Base-by-base conservation (phyloP, 2,888 invertebrate species). In the Chymomyza amoena region DNA sequence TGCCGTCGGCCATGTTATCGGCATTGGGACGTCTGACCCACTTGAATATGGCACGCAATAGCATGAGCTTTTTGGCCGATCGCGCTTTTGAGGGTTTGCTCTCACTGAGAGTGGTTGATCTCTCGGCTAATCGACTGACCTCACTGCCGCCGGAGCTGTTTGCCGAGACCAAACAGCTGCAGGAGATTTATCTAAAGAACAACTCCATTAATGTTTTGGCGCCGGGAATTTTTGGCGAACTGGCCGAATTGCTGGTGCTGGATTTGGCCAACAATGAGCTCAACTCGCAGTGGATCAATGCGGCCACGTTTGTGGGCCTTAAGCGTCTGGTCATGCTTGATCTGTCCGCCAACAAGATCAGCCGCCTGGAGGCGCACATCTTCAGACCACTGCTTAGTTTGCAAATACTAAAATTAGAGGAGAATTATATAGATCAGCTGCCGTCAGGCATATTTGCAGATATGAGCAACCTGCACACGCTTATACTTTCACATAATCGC, bases 161-260 rank as follows among this genome's bases (percentile, higher is more conserved):
- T 89, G 94, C 94, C 90, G 97, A 97, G 87, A 94, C 95, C 69
- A 95, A 95, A 79, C 95, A 95, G 79, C 94, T 98, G 83, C 96
- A 96, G 92, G 97, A 97, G 92, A 95, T 98, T 90, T 95, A 97
- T 92, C 93, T 97, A 88, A 96, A 96, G 91, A 97, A 97, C 92
- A 98, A 98, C 93, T 96, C 97, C 66, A 95, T 98, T 85, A 95
- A 96, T 91, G 95, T 96, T 36, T 93, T 98, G 81, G 96, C 97
- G 78, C 96, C 97, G 1, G 96, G 96, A 66, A 93, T 98, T 70
- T 96, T 98, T 89, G 94, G 96, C 57, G 96, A 96, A 90, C 93
- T 97, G 78, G 95, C 95, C 79, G 96, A 96, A 90, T 93, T 98
- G 76, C 93, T 95, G 73, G 95, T 95, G 6, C 92, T 97, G 78